phyloP scores from a whole-genome alignment of 2,797 vertebrate species.

The Halcyon leucocephala region DNA sequence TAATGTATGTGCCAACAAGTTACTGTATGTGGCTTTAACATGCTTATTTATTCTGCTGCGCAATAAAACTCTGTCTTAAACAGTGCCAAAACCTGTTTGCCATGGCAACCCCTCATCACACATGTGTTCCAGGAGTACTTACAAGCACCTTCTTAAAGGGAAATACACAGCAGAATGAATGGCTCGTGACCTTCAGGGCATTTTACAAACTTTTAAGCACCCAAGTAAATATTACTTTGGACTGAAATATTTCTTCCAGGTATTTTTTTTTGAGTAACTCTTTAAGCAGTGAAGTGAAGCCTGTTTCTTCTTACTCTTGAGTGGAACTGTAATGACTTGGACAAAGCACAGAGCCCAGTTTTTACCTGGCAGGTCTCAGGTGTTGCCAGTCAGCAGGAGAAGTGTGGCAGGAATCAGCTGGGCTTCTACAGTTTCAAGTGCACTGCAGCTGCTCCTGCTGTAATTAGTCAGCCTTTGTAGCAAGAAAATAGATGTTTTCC shows the following conservation, averaged over 20 bases:
- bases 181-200: constrained; percentile 33
- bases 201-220: constrained; percentile 51
- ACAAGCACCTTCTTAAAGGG: constrained; percentile 58
- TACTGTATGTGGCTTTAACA: constrained; percentile 69
- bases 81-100: constrained; percentile 66
- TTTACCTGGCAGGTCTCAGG: constrained; percentile 45
- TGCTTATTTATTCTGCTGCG: constrained; percentile 70
- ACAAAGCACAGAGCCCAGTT: constrained; percentile 27
- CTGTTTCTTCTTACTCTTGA: neutral
- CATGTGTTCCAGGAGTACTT: constrained; percentile 53
- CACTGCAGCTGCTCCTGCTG: constrained; percentile 24
- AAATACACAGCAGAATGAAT: constrained; percentile 52
- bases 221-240: constrained; percentile 50
- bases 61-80: constrained; percentile 72
- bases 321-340: neutral
- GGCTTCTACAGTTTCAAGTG: constrained; percentile 21
- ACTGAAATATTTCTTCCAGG: constrained; percentile 2
- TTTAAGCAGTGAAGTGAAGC: neutral
- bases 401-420: constrained; percentile 22
- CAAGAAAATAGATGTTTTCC: neutral
- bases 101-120: constrained; percentile 62
- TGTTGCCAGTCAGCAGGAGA: neutral
- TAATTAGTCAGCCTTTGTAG: constrained; percentile 34
- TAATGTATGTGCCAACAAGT: constrained; percentile 76
- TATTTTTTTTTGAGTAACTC: neutral